phyloP scores from a whole-genome alignment of 2,888 invertebrate species.

The Hoplodrina ambigua region DNA sequence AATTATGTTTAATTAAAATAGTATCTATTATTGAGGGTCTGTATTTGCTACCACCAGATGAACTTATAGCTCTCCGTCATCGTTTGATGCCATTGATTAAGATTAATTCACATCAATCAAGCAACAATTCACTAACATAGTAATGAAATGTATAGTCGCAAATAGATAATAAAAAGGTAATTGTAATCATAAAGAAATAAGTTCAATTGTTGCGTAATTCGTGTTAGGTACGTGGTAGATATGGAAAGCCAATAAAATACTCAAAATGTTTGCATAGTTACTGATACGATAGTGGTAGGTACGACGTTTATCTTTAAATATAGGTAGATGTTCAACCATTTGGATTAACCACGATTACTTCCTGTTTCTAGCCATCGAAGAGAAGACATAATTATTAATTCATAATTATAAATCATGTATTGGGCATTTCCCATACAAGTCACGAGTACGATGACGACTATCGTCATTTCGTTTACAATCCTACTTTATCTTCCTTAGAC shows the following conservation, averaged over 20 bases:
- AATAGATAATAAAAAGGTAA: constrained; percentile 2
- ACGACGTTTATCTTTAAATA: constrained; percentile 18
- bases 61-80: neutral
- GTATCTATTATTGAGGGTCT: neutral
- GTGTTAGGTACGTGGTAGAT: constrained; percentile 15
- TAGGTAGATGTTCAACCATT: constrained; percentile 3
- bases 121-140: neutral
- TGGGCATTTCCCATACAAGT: no score
- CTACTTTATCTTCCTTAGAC: no score
- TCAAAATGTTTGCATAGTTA: constrained; percentile 21
- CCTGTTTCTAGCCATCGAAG: neutral
- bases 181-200: constrained; percentile 36
- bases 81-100: neutral
- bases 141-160: constrained; percentile 10
- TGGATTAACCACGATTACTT: constrained; percentile 3
- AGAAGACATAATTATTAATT: neutral
- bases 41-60: neutral
- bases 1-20: no score
- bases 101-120: neutral
- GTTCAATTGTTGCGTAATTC: constrained; percentile 33
- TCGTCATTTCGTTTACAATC: no score
- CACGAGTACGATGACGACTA: no score
- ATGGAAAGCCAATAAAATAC: constrained; percentile 36
- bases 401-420: neutral
- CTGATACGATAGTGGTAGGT: constrained; percentile 23